Conservation (phyloP, 2,113 vertebrate genomes). For the Paedocypris sp. region DNA sequence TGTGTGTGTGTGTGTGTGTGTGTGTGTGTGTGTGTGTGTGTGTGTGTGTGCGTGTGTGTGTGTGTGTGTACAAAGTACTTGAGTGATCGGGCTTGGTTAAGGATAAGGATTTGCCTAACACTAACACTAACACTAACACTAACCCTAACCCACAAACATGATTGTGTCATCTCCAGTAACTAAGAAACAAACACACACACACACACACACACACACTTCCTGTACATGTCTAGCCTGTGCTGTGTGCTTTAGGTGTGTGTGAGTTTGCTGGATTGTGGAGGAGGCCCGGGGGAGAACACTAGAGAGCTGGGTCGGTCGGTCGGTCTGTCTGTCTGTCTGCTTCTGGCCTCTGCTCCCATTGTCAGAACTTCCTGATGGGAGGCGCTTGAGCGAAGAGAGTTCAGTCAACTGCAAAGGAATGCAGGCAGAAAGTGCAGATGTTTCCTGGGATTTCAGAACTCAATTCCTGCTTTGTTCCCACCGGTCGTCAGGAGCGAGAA, state of each 20-base stretch:
- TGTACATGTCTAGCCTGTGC: not conserved
- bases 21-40: no score
- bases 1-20: no score
- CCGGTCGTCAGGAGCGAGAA: constrained; percentile 43
- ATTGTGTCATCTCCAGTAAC: no score
- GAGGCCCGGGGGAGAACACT: constrained; percentile 5
- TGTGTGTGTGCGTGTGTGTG: no score
- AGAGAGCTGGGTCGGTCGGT: constrained; percentile 37
- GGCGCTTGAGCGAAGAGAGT: constrained; percentile 52
- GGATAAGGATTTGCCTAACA: no score
- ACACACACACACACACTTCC: not conserved
- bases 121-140: no score
- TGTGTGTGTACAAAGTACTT: no score
- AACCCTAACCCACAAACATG: no score
- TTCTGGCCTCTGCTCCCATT: constrained; percentile 65
- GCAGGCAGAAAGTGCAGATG: constrained; percentile 55
- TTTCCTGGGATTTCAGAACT: constrained; percentile 52
- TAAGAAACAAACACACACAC: no score
- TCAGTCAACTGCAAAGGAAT: constrained; percentile 66
- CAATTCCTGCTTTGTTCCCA: constrained; percentile 47
- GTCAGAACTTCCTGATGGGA: constrained; percentile 64
- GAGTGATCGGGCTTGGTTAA: no score
- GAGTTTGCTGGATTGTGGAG: not conserved
- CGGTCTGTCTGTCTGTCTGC: constrained; percentile 59
- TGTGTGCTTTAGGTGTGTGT: not conserved